These are phyloP conservation scores for Hofmannophila pseudospretella DNA, from an alignment of 2,888 invertebrate species.

Conservation along the genomic window DNA sequence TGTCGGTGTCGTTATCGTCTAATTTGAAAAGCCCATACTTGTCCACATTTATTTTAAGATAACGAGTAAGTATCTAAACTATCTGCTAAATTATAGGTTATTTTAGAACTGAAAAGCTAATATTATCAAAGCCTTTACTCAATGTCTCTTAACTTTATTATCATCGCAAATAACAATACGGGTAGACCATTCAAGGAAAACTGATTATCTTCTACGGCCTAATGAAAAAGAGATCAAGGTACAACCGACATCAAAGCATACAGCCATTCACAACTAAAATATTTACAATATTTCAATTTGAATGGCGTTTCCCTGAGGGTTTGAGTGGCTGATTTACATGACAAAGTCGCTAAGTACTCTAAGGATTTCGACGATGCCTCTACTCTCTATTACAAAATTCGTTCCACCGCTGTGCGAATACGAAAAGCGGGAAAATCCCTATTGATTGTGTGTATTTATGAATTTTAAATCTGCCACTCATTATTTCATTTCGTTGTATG, in stretches of 20 bases:
- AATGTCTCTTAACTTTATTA: no score
- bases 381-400: conserved; percentile 14
- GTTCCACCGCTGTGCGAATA: conserved; percentile 15
- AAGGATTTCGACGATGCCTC: conserved; percentile 41
- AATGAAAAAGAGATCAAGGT: conserved; percentile 12
- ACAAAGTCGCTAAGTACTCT: conserved; percentile 60
- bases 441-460: conserved; percentile 27
- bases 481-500: conserved; percentile 17
- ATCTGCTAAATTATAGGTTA: neutral
- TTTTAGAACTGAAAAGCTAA: neutral
- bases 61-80: no score
- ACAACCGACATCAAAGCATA: conserved; percentile 22
- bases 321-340: conserved; percentile 67
- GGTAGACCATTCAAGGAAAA: neutral
- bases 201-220: conserved; percentile 3
- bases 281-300: conserved; percentile 62
- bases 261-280: conserved; percentile 47
- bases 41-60: no score
- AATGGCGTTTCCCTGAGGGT: conserved; percentile 44
- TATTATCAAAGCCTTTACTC: no score
- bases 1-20: no score
- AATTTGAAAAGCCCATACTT: no score
- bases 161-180: neutral
- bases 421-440: conserved; percentile 19
- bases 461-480: conserved; percentile 25